Evolutionary conservation across 2,888 invertebrate species (phyloP).

Genomic region (Acrobasis consociella): DNA sequence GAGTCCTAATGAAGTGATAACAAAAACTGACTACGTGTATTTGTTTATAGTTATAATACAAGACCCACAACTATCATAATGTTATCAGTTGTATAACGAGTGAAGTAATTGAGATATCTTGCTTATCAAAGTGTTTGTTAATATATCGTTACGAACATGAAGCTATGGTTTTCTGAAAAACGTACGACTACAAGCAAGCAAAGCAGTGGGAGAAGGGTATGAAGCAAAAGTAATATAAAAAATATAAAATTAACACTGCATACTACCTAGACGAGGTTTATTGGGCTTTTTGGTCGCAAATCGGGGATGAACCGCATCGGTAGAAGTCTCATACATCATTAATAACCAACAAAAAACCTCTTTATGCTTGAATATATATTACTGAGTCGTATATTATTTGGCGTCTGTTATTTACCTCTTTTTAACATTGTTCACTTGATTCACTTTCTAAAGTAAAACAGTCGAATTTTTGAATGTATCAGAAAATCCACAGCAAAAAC

Average conservation of each 20-base stretch:
- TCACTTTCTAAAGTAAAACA: too few species aligned
- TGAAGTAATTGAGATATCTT: not conserved
- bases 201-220: not conserved
- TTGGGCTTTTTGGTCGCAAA: slow-evolving; percentile 50
- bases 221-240: not conserved
- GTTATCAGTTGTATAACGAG: slow-evolving; percentile 1
- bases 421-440: slow-evolving; percentile 50
- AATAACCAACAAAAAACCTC: not conserved
- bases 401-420: slow-evolving; percentile 55
- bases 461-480: too few species aligned
- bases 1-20: too few species aligned
- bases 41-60: too few species aligned
- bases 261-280: slow-evolving; percentile 37
- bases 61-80: not conserved
- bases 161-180: too few species aligned
- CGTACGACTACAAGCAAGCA: not conserved
- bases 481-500: too few species aligned
- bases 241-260: not conserved
- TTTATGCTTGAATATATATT: not conserved
- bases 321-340: slow-evolving; percentile 46
- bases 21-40: too few species aligned
- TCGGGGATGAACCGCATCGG: slow-evolving; percentile 67
- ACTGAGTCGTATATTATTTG: not conserved
- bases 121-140: not conserved
- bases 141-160: not conserved